Conservation (phyloP, 2,888 invertebrate genomes). For the Deroplatys truncata region DNA sequence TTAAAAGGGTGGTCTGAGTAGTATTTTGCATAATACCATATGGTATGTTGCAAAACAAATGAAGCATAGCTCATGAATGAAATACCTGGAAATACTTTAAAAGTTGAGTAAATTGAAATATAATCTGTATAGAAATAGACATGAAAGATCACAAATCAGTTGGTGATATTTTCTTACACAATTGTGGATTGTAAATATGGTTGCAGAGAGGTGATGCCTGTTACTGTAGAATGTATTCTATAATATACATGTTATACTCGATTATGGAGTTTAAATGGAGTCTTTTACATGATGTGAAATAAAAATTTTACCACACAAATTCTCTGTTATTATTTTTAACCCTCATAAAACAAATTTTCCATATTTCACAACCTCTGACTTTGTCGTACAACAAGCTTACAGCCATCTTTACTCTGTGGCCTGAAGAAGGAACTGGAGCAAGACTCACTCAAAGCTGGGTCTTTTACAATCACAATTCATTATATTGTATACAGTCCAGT, state of each 20-base stretch:
- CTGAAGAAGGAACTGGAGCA: too few species aligned
- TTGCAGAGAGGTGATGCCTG: slow-evolving; percentile 31
- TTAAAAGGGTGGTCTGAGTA: background rate
- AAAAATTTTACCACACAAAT: slow-evolving; percentile 32
- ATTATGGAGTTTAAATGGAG: slow-evolving; percentile 32
- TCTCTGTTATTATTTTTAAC: background rate
- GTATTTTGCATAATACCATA: background rate
- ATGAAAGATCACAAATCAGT: slow-evolving; percentile 3
- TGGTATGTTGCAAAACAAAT: background rate
- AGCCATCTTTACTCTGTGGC: too few species aligned
- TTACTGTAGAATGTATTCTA: slow-evolving; percentile 33
- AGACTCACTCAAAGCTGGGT: too few species aligned
- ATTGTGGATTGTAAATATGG: slow-evolving; percentile 32
- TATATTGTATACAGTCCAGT: too few species aligned
- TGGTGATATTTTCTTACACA: slow-evolving; percentile 34
- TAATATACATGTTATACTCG: slow-evolving; percentile 34
- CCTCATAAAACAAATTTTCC: too few species aligned
- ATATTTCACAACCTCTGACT: too few species aligned
- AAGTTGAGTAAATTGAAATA: slow-evolving; percentile 7
- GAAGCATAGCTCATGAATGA: background rate
- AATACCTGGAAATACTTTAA: slow-evolving; percentile 28
- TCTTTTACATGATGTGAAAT: slow-evolving; percentile 33
- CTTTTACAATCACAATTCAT: too few species aligned
- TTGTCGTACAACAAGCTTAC: too few species aligned
- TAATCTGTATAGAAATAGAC: slow-evolving; percentile 14